A percentile compares a stretch with the other conserved stretches of the same genome.
These are phyloP conservation scores for Gila orcuttii DNA, from an alignment of 2,113 vertebrate species.

Conservation along the genomic window DNA sequence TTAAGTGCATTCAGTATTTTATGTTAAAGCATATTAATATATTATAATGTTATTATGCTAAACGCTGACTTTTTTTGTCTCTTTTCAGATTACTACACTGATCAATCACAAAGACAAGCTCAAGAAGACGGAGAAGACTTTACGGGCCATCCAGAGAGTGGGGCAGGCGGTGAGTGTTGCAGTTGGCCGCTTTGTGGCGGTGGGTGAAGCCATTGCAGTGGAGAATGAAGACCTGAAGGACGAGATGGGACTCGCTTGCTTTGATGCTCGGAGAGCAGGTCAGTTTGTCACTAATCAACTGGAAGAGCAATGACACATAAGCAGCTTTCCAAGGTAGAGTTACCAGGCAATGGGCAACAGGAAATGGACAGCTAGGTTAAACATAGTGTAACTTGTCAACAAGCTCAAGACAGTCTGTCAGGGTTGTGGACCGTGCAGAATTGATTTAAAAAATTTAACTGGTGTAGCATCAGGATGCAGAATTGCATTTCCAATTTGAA, in stretches of 20 bases:
- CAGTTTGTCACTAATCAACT: conserved; percentile 39
- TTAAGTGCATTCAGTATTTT: too few relatives aligned
- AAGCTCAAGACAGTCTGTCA: background rate
- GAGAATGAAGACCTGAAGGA: conserved; percentile 95
- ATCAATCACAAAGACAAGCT: conserved; percentile 98
- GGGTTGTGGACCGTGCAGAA: conserved; percentile 2
- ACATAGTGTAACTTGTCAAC: conserved; percentile 2
- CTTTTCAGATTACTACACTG: conserved; percentile 92
- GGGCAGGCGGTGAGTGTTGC: conserved; percentile 93
- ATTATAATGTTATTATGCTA: background rate
- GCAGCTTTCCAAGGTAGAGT: background rate
- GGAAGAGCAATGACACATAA: background rate
- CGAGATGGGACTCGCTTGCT: conserved; percentile 94
- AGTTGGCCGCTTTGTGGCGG: conserved; percentile 92
- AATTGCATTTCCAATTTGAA: background rate
- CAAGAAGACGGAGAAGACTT: conserved; percentile 93
- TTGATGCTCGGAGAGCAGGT: conserved; percentile 94
- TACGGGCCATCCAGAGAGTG: conserved; percentile 91
- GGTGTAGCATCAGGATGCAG: background rate
- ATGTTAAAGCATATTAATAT: too few relatives aligned
- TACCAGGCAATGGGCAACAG: conserved; percentile 25
- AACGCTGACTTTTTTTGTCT: background rate
- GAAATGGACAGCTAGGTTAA: conserved; percentile 28
- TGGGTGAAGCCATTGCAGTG: conserved; percentile 93
- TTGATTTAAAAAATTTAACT: background rate